A percentile compares a stretch with the other conserved stretches of the same genome.
Evolutionary conservation across 2,797 vertebrate species (phyloP).

Genomic region (Enteromius anoplus): DNA sequence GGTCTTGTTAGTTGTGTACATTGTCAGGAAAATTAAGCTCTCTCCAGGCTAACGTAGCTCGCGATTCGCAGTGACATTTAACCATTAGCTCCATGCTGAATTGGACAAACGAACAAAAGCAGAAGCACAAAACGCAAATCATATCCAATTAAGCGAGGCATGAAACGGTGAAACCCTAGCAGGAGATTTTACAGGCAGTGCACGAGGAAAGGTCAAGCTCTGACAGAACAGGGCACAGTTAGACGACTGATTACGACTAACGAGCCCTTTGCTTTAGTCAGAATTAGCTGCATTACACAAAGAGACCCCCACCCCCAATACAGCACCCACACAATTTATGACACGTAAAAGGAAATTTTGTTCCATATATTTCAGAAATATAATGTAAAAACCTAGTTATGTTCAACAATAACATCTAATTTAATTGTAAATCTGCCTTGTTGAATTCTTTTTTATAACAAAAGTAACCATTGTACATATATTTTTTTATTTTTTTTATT

Average conservation of each 20-base stretch:
- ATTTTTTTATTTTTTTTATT: background rate
- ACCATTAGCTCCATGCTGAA: constrained; percentile 78
- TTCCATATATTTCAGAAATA: background rate
- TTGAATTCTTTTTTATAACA: background rate
- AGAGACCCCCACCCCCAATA: constrained; percentile 32
- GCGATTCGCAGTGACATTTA: constrained; percentile 90
- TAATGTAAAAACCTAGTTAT: background rate
- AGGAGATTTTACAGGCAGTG: constrained; percentile 78
- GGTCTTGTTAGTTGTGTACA: constrained; percentile 65
- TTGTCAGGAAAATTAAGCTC: constrained; percentile 74
- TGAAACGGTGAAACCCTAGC: constrained; percentile 83
- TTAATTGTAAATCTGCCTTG: background rate
- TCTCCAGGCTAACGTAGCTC: constrained; percentile 77
- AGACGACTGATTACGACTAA: constrained; percentile 82
- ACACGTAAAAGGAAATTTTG: constrained; percentile 5
- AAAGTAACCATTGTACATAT: background rate
- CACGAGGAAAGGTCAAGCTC: constrained; percentile 90
- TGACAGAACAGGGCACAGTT: constrained; percentile 73
- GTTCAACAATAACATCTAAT: background rate
- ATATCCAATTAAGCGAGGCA: constrained; percentile 91
- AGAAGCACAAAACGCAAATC: constrained; percentile 73
- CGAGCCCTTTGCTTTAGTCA: constrained; percentile 79
- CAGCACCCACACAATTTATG: constrained; percentile 54
- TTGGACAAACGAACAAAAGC: constrained; percentile 74
- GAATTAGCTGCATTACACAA: constrained; percentile 72